Evolutionary conservation across 1,140 invertebrate species (phyloP).

Genomic region (Orchesella cincta): DNA sequence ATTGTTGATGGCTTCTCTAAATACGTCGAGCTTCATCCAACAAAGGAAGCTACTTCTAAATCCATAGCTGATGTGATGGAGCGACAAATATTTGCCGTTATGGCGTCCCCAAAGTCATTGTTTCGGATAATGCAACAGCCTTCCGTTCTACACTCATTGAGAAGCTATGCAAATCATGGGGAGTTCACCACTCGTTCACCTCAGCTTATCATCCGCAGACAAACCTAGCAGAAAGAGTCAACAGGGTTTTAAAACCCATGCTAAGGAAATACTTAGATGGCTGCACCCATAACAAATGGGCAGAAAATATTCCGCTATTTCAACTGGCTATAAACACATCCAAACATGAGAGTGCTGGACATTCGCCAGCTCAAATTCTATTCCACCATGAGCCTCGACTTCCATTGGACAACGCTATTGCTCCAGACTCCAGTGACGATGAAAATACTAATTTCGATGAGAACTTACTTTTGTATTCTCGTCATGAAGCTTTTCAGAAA

Average conservation of each 20-base stretch:
- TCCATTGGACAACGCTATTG: slow-evolving; percentile 24
- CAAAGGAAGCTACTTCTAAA: slow-evolving; percentile 51
- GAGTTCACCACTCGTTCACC: slow-evolving; percentile 39
- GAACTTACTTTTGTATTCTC: background rate
- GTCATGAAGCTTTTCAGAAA: background rate
- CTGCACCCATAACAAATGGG: slow-evolving; percentile 29
- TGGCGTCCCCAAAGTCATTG: slow-evolving; percentile 51
- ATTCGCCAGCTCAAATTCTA: background rate
- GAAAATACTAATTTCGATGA: background rate
- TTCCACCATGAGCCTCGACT: slow-evolving; percentile 27
- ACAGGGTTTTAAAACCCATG: slow-evolving; percentile 56
- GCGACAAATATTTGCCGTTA: slow-evolving; percentile 49
- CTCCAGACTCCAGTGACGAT: background rate
- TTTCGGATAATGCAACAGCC: slow-evolving; percentile 51
- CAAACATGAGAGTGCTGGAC: slow-evolving; percentile 3
- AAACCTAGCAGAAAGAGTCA: slow-evolving; percentile 57
- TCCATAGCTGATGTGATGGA: slow-evolving; percentile 52
- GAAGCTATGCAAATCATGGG: slow-evolving; percentile 32
- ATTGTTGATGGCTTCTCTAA: slow-evolving; percentile 53
- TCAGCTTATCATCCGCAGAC: slow-evolving; percentile 56
- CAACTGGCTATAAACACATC: slow-evolving; percentile 25
- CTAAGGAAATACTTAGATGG: slow-evolving; percentile 43
- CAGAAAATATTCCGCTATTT: background rate
- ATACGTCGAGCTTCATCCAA: slow-evolving; percentile 50
- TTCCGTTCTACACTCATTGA: slow-evolving; percentile 19